Conservation (phyloP, 2,113 vertebrate species). For the Chionomys nivalis region DNA sequence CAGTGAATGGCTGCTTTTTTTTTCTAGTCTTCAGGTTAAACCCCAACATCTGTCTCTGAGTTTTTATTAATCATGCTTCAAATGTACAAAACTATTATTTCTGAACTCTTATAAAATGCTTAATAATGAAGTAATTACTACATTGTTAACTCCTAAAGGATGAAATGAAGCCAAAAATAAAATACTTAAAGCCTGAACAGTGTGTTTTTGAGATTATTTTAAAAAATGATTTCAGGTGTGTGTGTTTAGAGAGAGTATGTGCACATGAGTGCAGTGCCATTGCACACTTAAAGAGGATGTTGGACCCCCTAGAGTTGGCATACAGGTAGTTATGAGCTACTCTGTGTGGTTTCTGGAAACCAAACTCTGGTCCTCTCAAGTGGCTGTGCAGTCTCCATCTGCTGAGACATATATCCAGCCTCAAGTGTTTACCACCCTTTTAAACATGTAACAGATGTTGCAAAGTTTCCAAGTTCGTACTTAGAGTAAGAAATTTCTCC, state of each 20-base stretch:
- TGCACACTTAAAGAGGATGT: too few relatives aligned
- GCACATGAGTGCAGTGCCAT: too few relatives aligned
- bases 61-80: too few relatives aligned
- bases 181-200: background rate
- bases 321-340: background rate
- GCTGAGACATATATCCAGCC: background rate
- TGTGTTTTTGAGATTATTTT: background rate
- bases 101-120: background rate
- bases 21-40: too few relatives aligned
- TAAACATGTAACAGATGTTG: background rate
- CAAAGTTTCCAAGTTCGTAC: background rate
- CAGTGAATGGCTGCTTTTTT: too few relatives aligned
- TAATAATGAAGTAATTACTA: background rate
- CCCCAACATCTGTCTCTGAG: too few relatives aligned
- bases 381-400: accelerated
- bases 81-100: background rate
- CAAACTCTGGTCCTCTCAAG: background rate
- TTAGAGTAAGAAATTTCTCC: background rate
- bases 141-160: background rate
- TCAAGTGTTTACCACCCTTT: background rate
- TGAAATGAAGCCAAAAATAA: background rate
- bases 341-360: background rate
- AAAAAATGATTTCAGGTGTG: background rate
- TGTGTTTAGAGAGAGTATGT: background rate
- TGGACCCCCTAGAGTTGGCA: background rate